Percentiles rank a stretch among this genome's conserved stretches.
These are phyloP conservation scores for Drosophila paracracens DNA, from an alignment of 2,888 invertebrate genomes.

Conservation along the genomic window DNA sequence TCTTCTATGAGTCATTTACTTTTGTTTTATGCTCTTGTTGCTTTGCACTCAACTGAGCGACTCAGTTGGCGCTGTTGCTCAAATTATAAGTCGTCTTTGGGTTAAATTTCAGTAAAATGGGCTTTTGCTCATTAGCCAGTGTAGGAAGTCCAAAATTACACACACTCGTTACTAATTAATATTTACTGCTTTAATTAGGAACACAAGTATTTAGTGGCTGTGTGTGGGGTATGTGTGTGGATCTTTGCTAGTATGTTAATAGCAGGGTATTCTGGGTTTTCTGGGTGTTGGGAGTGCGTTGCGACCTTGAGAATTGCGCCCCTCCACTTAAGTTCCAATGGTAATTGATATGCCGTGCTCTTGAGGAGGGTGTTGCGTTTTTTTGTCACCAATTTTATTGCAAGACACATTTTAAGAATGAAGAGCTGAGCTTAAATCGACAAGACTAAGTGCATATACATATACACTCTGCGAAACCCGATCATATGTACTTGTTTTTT, in stretches of 20 bases:
- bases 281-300: neutral
- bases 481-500: neutral
- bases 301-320: slow-evolving; percentile 36
- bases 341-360: slow-evolving; percentile 19
- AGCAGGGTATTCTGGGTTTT: neutral
- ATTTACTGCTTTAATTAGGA: slow-evolving; percentile 67
- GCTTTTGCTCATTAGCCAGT: slow-evolving; percentile 29
- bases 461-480: neutral
- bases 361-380: neutral
- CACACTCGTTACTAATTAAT: slow-evolving; percentile 61
- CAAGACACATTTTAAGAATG: neutral
- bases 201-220: slow-evolving; percentile 25
- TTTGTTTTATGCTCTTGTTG: slow-evolving; percentile 1
- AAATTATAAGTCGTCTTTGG: slow-evolving; percentile 32
- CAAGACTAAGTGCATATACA: neutral
- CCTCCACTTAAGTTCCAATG: neutral
- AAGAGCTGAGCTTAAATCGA: neutral
- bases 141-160: slow-evolving; percentile 6
- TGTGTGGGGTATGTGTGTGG: neutral
- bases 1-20: slow-evolving; percentile 25
- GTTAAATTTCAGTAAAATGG: slow-evolving; percentile 39
- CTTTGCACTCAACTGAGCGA: slow-evolving; percentile 31
- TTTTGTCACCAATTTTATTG: neutral
- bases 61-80: slow-evolving; percentile 1
- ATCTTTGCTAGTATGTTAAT: slow-evolving; percentile 6